phyloP scores from a whole-genome alignment of 2,888 invertebrate species.

The Euplagia quadripunctaria region DNA sequence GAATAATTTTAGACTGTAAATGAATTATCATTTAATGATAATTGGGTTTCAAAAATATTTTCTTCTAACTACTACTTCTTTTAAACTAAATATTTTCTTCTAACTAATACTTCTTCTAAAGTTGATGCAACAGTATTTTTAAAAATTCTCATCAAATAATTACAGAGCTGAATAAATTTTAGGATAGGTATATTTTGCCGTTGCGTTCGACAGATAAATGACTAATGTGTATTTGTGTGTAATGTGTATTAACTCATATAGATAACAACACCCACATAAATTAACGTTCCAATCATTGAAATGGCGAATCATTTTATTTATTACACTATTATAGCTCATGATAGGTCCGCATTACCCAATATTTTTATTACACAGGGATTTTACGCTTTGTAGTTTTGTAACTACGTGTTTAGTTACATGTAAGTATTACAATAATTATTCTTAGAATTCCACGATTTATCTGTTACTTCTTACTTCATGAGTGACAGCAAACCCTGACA shows the following conservation, averaged over 20 bases:
- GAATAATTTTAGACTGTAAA: no score
- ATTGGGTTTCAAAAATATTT: no score
- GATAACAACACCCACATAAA: not conserved
- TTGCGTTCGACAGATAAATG: no score
- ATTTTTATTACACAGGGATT: not conserved
- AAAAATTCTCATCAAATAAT: no score
- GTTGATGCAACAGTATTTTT: no score
- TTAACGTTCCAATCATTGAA: not conserved
- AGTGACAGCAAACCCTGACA: not conserved
- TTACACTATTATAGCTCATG: not conserved
- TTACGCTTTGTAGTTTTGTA: slow-evolving; percentile 1
- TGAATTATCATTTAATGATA: no score
- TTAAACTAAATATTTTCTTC: no score
- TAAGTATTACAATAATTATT: not conserved
- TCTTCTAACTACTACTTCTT: no score
- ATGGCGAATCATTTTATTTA: not conserved
- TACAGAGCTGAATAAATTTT: no score
- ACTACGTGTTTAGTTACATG: not conserved
- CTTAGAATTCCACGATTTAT: not conserved
- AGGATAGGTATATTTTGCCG: no score
- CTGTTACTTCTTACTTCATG: not conserved
- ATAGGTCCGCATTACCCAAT: slow-evolving; percentile 1
- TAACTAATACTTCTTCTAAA: no score
- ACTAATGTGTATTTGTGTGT: not conserved
- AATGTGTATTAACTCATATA: not conserved